Conservation (phyloP, 2,113 vertebrate genomes). For the Collichthys lucidus region DNA sequence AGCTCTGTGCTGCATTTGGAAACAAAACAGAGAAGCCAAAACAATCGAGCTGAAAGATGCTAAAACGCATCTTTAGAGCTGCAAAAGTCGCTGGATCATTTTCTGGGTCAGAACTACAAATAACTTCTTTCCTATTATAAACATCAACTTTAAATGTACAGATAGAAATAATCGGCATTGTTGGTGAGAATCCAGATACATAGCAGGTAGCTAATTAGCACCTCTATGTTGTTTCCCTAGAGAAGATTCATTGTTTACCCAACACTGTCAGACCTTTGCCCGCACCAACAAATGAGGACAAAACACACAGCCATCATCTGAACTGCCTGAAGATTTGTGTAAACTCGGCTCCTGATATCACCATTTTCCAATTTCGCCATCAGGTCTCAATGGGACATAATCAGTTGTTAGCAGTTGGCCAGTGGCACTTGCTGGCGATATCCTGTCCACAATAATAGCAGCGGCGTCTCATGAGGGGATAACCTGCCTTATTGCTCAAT, state of each 20-base stretch:
- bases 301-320: constrained; percentile 36
- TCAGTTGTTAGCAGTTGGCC: constrained; percentile 69
- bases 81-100: neutral
- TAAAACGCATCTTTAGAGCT: constrained; percentile 3
- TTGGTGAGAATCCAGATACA: constrained; percentile 21
- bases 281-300: constrained; percentile 46
- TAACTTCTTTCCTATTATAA: neutral
- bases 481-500: constrained; percentile 75
- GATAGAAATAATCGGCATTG: constrained; percentile 8
- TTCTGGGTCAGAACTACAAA: neutral
- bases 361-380: constrained; percentile 68
- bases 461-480: constrained; percentile 58
- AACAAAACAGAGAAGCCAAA: constrained; percentile 4
- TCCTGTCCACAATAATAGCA: constrained; percentile 69
- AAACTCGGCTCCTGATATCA: constrained; percentile 41
- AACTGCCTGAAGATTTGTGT: constrained; percentile 41
- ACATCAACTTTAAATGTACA: neutral
- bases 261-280: constrained; percentile 35
- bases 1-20: constrained; percentile 8
- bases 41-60: constrained; percentile 19
- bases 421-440: constrained; percentile 54
- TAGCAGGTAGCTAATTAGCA: constrained; percentile 31
- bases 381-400: constrained; percentile 57
- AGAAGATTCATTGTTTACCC: constrained; percentile 43
- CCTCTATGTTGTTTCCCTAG: constrained; percentile 15